Conservation (phyloP, 2,113 vertebrate species). For the Phylloscopus trochiloides region DNA sequence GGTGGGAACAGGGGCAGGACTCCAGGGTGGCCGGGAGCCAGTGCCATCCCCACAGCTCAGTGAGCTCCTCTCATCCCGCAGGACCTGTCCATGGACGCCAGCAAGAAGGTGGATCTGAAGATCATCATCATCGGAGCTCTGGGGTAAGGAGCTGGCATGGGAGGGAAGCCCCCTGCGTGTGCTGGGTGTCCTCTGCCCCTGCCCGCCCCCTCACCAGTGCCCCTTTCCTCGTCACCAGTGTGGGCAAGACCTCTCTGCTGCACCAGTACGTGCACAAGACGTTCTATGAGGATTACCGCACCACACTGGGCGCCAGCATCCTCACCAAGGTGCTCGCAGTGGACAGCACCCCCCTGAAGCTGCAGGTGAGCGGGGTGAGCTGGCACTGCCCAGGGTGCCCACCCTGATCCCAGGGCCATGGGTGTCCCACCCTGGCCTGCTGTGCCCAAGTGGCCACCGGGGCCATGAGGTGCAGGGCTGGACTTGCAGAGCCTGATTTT, state of each 20-base stretch:
- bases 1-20: not conserved
- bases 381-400: not conserved
- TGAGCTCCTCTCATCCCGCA: not conserved
- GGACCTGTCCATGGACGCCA: constrained; percentile 68
- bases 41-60: accelerated
- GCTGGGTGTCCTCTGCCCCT: accelerated
- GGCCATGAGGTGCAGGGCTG: not conserved
- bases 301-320: constrained; percentile 81
- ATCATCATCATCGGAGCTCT: constrained; percentile 81
- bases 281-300: constrained; percentile 78
- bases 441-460: not conserved
- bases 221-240: constrained; percentile 34
- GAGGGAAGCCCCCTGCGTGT: not conserved
- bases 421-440: not conserved
- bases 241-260: constrained; percentile 83
- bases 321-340: constrained; percentile 72
- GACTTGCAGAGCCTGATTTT: not conserved
- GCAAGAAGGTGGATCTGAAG: constrained; percentile 80
- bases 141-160: constrained; percentile 66
- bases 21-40: accelerated
- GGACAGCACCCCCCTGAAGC: constrained; percentile 71
- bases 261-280: constrained; percentile 81
- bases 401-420: accelerated
- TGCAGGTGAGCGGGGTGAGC: constrained; percentile 68
- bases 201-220: not conserved